These are phyloP conservation scores for Alethe castanea DNA, from an alignment of 2,113 vertebrate genomes.

Conservation along the genomic window DNA sequence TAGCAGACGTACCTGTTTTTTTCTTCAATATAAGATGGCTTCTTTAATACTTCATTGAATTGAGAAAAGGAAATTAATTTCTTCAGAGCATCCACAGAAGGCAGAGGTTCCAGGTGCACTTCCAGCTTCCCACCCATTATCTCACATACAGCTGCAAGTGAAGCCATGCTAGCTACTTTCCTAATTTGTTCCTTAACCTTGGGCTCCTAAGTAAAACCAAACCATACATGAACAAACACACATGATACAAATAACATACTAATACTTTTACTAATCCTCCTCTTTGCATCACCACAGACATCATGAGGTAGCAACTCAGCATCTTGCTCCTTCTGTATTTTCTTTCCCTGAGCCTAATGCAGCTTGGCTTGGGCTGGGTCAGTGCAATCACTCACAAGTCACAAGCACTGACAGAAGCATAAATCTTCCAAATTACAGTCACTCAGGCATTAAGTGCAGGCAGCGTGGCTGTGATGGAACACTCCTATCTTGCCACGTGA, in stretches of 20 bases:
- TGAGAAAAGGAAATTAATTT: constrained; percentile 58
- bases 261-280: not conserved
- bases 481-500: not conserved
- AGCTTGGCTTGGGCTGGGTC: not conserved
- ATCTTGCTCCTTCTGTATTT: not conserved
- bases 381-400: not conserved
- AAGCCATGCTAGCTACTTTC: constrained; percentile 78
- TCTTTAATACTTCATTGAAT: constrained; percentile 77
- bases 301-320: not conserved
- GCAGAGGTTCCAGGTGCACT: constrained; percentile 50
- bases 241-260: not conserved
- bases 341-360: not conserved
- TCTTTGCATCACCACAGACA: not conserved
- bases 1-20: constrained; percentile 58
- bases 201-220: constrained; percentile 67
- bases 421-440: not conserved
- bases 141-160: constrained; percentile 78
- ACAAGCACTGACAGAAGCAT: not conserved
- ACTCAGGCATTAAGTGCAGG: not conserved
- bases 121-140: constrained; percentile 53
- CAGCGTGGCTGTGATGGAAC: not conserved
- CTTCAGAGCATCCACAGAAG: constrained; percentile 63
- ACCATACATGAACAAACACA: not conserved
- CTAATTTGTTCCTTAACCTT: constrained; percentile 79
- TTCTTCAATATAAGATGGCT: constrained; percentile 69